Base-by-base conservation (phyloP, 2,113 vertebrate genomes). In the Ceyx cyanopectus region DNA sequence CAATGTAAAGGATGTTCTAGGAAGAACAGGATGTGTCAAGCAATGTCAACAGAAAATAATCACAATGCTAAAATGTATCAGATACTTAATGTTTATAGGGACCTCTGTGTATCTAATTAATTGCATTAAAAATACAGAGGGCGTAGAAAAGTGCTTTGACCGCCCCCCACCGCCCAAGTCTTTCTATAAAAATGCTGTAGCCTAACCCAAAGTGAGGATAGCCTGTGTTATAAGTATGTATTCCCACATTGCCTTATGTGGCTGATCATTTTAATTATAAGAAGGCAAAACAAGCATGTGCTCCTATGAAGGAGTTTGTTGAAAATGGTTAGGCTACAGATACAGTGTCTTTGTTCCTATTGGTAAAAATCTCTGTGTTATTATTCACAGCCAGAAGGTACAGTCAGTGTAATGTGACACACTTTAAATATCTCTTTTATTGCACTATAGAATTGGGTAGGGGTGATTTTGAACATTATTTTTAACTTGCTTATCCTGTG, bases 211-310 rank as follows among this genome's bases (percentile, higher is more conserved):
- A 80, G 6, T 65, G 26, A 61, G 26, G 11, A 29, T 9, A 78
- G 29, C 12, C 7, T 50, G 77, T 80, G 41, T 48, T 13, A 0
- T 18, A 62, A 67, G 5, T 14, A 24, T 0, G 0, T 21, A 50
- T 24, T 53, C 9, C 21, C 30, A 41, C 7, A 66, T 7, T 6
- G 48, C 4, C 7, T 74, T 12, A 8, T 21, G 14, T 34, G 27
- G 54, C 69, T 46, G 13, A 26, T 0, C 8, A 48, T 74, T 91
- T 84, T 62, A 75, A 67, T 37, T 43, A 84, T 46, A 10, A 73
- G 40, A 74, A 86, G 12, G 5, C 11, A 76, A 74, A 80, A 27
- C 3, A 69, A 65, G 19, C 3, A 14, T 53, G 21, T 70, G 7
- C 4, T 48, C 9, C 34, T 50, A 40, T 66, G 51, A 37, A 61